Evolutionary conservation across 92 coral and sea anemone species (phyloP).

Genomic region (Porites evermanni): DNA sequence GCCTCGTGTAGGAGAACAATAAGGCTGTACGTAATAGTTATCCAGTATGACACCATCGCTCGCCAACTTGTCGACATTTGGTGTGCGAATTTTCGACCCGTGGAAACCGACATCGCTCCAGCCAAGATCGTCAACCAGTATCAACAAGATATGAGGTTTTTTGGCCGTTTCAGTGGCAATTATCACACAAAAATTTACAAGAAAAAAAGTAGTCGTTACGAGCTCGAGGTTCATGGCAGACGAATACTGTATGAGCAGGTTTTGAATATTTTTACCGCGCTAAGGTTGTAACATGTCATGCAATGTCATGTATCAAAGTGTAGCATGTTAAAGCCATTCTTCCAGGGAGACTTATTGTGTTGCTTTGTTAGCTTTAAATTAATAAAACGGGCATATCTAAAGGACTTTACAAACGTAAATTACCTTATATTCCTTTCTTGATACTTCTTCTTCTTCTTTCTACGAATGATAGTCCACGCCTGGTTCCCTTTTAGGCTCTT

Average conservation of each 20-base stretch:
- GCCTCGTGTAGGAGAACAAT: conserved; percentile 56
- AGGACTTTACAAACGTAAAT: too few species aligned
- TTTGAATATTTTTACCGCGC: too few species aligned
- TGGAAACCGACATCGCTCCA: conserved; percentile 49
- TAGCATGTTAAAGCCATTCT: too few species aligned
- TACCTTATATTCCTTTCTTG: too few species aligned
- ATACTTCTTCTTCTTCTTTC: too few species aligned
- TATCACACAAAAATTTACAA: not conserved
- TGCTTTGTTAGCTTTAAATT: too few species aligned
- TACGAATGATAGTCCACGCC: too few species aligned
- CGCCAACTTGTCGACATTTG: conserved; percentile 35
- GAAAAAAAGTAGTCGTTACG: not conserved
- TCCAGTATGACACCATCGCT: conserved; percentile 44
- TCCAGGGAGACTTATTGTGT: too few species aligned
- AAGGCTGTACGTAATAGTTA: conserved; percentile 45
- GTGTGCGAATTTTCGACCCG: conserved; percentile 39
- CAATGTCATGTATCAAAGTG: too few species aligned
- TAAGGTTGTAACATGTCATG: too few species aligned
- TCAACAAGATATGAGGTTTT: conserved; percentile 37
- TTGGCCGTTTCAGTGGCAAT: not conserved
- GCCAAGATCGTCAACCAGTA: conserved; percentile 42
- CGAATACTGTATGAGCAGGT: not conserved
- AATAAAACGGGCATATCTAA: too few species aligned
- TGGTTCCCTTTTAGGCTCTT: not conserved
- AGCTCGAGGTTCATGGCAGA: not conserved